Evolutionary conservation across 2,888 invertebrate genomes (phyloP).

Genomic region (Drosophila borborema): DNA sequence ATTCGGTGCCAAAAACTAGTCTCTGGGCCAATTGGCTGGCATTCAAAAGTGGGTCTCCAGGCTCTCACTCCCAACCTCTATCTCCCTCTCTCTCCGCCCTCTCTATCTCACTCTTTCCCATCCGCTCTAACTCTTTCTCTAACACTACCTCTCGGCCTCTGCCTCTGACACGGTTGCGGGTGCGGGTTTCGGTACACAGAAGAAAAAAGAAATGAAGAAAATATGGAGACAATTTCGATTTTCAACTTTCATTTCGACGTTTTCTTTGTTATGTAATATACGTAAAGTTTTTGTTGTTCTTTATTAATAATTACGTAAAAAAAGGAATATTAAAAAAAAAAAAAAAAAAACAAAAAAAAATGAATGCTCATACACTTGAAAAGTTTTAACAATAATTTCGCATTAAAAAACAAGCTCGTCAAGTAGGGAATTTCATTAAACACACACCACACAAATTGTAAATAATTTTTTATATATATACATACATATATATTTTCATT

Average conservation of each 20-base stretch:
- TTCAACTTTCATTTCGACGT: conserved; percentile 47
- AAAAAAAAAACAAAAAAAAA: conserved; percentile 33
- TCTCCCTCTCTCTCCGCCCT: not conserved
- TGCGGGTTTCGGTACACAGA: conserved; percentile 29
- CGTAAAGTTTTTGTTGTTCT: conserved; percentile 48
- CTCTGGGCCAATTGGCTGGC: conserved; percentile 59
- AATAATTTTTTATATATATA: conserved; percentile 73
- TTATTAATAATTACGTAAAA: conserved; percentile 53
- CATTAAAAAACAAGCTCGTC: conserved; percentile 68
- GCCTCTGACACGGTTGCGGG: conserved; percentile 12
- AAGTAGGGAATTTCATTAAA: conserved; percentile 78
- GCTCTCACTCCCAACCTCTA: not conserved
- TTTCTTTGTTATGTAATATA: conserved; percentile 69
- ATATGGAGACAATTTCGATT: conserved; percentile 41
- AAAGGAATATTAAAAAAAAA: conserved; percentile 7
- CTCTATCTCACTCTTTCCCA: not conserved
- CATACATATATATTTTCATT: conserved; percentile 71
- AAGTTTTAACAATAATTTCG: conserved; percentile 82
- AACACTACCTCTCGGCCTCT: conserved; percentile 18
- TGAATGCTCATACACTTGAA: conserved; percentile 84
- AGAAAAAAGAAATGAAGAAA: not conserved
- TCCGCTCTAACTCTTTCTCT: conserved; percentile 1
- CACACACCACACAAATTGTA: conserved; percentile 66
- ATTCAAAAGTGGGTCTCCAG: conserved; percentile 32
- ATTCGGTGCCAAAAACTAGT: conserved; percentile 77